Base-by-base conservation (phyloP, 1,140 invertebrate genomes). In the Drosophila fuyamai region DNA sequence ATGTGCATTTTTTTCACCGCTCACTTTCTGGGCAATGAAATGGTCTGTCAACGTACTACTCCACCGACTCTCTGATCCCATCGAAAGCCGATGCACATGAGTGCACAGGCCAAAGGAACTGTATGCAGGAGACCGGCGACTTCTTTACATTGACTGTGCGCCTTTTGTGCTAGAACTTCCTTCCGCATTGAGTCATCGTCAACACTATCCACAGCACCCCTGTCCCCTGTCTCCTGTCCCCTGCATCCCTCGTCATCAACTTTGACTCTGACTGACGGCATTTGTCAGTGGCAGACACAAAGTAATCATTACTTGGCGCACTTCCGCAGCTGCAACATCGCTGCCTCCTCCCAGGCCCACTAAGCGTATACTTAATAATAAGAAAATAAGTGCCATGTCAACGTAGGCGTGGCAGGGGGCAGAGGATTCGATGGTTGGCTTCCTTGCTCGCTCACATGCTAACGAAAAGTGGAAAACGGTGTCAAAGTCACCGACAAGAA, bases 281-380 rank as follows among this genome's bases (percentile, higher is more conserved):
- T 89, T 89, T 89, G 84, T 89, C 84, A 89, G 84, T 65, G 66
- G 60, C 84, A 89, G 84, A 90, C 85, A 90, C 65, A 90, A 90
- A 89, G 84, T 89, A 90, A 89, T 89, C 84, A 88, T 89, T 86
- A 88, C 83, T 79, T 79, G 67, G 63, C 60, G 72, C 81, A 56
- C 57, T 60, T 74, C 58, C 71, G 61, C 57, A 44, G 27, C 57
- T 43, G 58, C 43, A 53, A 32, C 67, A 4, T 23, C 53, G 12
- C 18, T 50, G 29, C 14, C 58, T 18, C 36, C 43, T n/a, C 50
- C 36, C 59, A 40, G 51, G 70, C 63, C 35, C 59, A 75, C 84
- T 84, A 81, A 89, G 81, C 84, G 84, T 90, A 84, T 89, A 89
- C 84, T 89, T 89, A 89, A 89, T 89, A 89, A 89, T 86, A 86